These are phyloP conservation scores for Acutogordius australiensis DNA, from an alignment of 2,888 invertebrate species.

Conservation along the genomic window DNA sequence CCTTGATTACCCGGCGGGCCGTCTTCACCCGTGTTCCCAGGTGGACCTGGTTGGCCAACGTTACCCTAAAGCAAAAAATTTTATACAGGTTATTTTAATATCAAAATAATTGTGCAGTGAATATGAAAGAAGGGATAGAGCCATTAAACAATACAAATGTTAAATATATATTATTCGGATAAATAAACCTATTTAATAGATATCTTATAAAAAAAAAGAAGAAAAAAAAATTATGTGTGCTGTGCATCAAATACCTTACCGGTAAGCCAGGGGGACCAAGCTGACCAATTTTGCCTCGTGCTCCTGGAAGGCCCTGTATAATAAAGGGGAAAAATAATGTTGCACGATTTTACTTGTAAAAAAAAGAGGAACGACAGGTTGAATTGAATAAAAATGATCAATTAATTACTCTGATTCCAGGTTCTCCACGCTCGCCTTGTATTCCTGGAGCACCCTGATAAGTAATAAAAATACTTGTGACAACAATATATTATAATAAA, in stretches of 20 bases:
- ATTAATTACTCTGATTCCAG: background rate
- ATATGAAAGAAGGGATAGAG: too few species aligned
- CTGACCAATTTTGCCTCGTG: background rate
- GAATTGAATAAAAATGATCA: too few species aligned
- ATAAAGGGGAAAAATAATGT: background rate
- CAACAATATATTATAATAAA: too few species aligned
- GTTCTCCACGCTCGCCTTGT: conserved; percentile 6
- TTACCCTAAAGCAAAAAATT: background rate
- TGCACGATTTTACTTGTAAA: too few species aligned
- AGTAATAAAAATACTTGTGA: background rate
- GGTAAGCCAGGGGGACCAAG: background rate
- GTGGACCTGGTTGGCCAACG: conserved; percentile 13
- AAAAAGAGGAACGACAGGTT: too few species aligned
- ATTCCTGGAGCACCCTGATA: conserved; percentile 3
- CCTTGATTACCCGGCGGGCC: conserved; percentile 13
- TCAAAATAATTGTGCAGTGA: too few species aligned
- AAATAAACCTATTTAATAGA: too few species aligned
- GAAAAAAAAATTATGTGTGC: background rate
- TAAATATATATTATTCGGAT: too few species aligned
- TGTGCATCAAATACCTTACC: background rate
- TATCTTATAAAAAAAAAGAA: too few species aligned
- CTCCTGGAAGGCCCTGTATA: background rate
- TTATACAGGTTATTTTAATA: too few species aligned
- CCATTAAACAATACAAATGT: too few species aligned
- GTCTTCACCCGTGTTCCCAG: conserved; percentile 13